Conservation (phyloP, 2,113 vertebrate species). For the Orycteropus afer region DNA sequence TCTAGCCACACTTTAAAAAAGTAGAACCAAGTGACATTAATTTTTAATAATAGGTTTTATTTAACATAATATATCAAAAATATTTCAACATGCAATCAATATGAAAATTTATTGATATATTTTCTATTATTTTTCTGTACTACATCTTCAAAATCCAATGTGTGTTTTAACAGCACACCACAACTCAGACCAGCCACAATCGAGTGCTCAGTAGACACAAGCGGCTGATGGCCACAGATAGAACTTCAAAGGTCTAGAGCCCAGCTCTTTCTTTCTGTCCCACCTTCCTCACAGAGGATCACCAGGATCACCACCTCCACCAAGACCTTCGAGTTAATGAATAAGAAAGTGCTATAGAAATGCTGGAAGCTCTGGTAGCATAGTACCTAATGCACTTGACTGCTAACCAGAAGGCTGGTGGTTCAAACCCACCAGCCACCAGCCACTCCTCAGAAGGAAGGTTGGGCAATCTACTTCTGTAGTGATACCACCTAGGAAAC, state of each 20-base stretch:
- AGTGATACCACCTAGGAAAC: no score
- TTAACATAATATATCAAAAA: background rate
- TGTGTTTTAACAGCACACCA: background rate
- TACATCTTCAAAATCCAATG: background rate
- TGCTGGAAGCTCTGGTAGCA: no score
- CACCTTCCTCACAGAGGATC: background rate
- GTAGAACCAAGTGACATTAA: background rate
- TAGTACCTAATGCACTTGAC: no score
- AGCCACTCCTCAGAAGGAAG: no score
- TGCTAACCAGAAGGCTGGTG: no score
- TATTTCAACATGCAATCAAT: background rate
- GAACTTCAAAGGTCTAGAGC: background rate
- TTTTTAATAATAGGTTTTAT: slow-evolving; percentile 15
- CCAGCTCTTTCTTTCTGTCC: background rate
- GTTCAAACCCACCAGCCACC: no score
- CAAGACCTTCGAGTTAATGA: background rate
- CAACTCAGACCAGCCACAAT: background rate
- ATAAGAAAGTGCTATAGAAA: background rate
- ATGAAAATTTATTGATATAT: background rate
- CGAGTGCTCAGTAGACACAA: background rate
- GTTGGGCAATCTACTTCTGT: no score
- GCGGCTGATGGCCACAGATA: background rate
- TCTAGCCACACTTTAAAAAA: background rate
- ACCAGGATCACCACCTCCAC: background rate
- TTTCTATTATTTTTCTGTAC: background rate